Evolutionary conservation across 2,888 invertebrate genomes (phyloP).

Genomic region (Pandemis corylana): DNA sequence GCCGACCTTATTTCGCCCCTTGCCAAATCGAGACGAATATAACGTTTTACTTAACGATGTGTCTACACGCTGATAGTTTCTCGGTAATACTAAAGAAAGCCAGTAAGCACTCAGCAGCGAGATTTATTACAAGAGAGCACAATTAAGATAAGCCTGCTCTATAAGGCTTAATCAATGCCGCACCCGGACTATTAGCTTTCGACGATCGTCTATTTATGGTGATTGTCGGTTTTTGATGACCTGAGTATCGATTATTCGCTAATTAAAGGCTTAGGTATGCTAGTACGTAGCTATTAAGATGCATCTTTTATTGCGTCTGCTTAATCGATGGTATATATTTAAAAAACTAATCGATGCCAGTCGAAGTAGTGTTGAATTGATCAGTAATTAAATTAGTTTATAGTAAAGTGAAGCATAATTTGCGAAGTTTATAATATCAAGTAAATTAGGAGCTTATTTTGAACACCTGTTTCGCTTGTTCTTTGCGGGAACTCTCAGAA

Average conservation of each 20-base stretch:
- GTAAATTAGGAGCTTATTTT: neutral
- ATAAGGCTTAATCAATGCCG: slow-evolving; percentile 56
- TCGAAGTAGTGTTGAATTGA: neutral
- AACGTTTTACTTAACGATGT: slow-evolving; percentile 32
- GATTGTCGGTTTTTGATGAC: slow-evolving; percentile 47
- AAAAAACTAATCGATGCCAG: neutral
- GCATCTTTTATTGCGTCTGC: slow-evolving; percentile 24
- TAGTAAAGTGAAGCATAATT: neutral
- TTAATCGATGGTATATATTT: slow-evolving; percentile 6
- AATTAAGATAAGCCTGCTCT: slow-evolving; percentile 61
- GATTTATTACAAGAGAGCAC: slow-evolving; percentile 56
- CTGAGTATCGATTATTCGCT: slow-evolving; percentile 49
- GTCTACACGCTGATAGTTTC: slow-evolving; percentile 40
- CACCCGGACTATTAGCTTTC: slow-evolving; percentile 51
- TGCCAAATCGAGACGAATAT: slow-evolving; percentile 38
- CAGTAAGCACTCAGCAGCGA: slow-evolving; percentile 48
- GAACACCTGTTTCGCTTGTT: slow-evolving; percentile 11
- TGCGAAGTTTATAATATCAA: neutral
- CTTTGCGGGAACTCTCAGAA: slow-evolving; percentile 1
- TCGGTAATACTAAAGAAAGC: slow-evolving; percentile 46
- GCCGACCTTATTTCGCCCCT: slow-evolving; percentile 15
- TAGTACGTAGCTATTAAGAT: slow-evolving; percentile 45
- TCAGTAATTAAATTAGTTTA: neutral
- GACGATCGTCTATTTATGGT: slow-evolving; percentile 49
- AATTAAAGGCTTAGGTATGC: slow-evolving; percentile 47